A percentile compares a stretch with the other conserved stretches of the same genome.
Evolutionary conservation across 2,888 invertebrate species (phyloP).

Genomic region (Pilophorus perplexus): DNA sequence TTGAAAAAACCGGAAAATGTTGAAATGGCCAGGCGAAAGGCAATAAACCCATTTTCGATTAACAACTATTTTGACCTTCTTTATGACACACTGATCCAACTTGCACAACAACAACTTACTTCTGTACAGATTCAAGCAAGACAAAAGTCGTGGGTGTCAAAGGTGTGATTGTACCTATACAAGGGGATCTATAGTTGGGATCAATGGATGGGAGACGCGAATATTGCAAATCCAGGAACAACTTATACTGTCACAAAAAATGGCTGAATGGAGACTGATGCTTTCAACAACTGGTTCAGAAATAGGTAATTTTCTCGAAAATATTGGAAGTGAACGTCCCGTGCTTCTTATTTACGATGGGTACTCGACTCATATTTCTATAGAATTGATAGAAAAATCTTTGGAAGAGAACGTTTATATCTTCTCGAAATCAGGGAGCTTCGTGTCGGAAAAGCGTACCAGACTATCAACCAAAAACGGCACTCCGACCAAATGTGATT

Average conservation of each 20-base stretch:
- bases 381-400: constrained; percentile 46
- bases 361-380: constrained; percentile 49
- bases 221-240: too few species aligned
- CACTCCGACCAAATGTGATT: too few species aligned
- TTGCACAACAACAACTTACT: neutral
- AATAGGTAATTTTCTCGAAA: neutral
- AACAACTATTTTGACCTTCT: constrained; percentile 48
- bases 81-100: neutral
- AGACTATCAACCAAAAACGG: too few species aligned
- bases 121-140: constrained; percentile 4
- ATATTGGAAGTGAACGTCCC: constrained; percentile 46
- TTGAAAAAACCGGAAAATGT: constrained; percentile 52
- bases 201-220: too few species aligned
- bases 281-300: too few species aligned
- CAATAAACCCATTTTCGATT: constrained; percentile 48
- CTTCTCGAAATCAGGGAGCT: too few species aligned
- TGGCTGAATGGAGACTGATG: too few species aligned
- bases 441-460: too few species aligned
- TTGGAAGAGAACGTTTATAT: neutral
- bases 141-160: neutral
- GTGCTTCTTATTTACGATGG: constrained; percentile 50
- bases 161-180: too few species aligned
- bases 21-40: constrained; percentile 50
- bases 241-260: too few species aligned
- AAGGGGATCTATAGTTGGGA: too few species aligned